Percentiles rank a stretch among this genome's conserved stretches.
phyloP scores from a whole-genome alignment of 2,888 invertebrate genomes.

The Epirrita christyi region DNA sequence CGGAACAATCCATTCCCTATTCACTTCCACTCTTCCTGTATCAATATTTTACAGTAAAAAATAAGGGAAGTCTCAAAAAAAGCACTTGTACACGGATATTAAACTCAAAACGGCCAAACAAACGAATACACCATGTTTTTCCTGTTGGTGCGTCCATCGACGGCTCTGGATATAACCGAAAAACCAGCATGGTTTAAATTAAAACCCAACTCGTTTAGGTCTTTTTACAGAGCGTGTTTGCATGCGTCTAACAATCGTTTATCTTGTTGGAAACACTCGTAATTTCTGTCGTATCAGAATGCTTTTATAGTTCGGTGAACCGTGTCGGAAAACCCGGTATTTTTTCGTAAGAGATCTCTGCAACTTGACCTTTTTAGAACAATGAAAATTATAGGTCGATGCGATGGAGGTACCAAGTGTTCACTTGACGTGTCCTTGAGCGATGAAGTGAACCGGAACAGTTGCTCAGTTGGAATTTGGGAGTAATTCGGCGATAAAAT shows the following conservation, averaged over 20 bases:
- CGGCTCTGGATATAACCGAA: conserved; percentile 33
- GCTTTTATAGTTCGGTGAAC: conserved; percentile 15
- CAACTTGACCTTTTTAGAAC: conserved; percentile 51
- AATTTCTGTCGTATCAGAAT: conserved; percentile 17
- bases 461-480: neutral
- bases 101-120: conserved; percentile 31
- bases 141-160: conserved; percentile 37
- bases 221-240: conserved; percentile 30
- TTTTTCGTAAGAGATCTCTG: conserved; percentile 37
- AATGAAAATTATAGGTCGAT: conserved; percentile 42
- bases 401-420: conserved; percentile 19
- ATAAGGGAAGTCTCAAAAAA: conserved; percentile 10
- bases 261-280: conserved; percentile 30
- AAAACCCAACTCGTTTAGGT: conserved; percentile 30
- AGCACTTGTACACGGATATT: conserved; percentile 26
- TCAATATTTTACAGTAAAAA: too few species aligned
- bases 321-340: conserved; percentile 13
- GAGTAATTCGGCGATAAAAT: conserved; percentile 1
- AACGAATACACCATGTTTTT: conserved; percentile 34
- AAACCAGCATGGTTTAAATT: conserved; percentile 37
- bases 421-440: conserved; percentile 24
- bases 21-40: neutral
- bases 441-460: conserved; percentile 1
- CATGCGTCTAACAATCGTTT: conserved; percentile 34
- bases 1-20: too few species aligned